Base-by-base conservation (phyloP, 2,888 invertebrate species). In the Holacanthella duospinosa region DNA sequence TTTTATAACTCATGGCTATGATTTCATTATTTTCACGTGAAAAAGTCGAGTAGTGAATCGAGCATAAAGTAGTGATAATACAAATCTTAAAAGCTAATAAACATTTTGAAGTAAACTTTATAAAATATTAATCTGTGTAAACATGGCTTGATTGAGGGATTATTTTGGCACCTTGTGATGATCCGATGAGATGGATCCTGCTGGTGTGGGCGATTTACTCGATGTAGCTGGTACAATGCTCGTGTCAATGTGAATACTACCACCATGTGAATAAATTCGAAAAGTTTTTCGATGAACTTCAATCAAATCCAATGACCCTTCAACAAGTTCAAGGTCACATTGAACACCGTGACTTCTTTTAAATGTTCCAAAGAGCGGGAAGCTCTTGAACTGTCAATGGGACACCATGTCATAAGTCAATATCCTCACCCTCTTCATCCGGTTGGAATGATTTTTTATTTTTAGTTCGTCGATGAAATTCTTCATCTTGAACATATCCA, bases 261-360 rank as follows among this genome's bases (percentile, higher is more conserved):
- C 58, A 29, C 63, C 63, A 36, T 55, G 59, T 21, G 63, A 59
- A 43, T 63, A 63, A 59, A 63, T 53, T 2, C 63, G 29, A 43
- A 63, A 63, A 3, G 63, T 53, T 21, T 55, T 59, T 24, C 63
- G 2, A 25, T 28, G 25, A n/a, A 62, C 58, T 24, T 62, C 62
- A 26, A 57, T 58, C 21, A 62, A 29, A 53, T 62, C 62, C 29
- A 62, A 28, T 2, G 62, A 62, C 16, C 62, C 62, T 27, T 48
- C 58, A n/a, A 62, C 25, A n/a, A n/a, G n/a, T 6, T 48, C 56
- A 19, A 62, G 12, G 1, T 58, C 53, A 24, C 9, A 4, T 48
- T 62, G 62, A 26, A 62, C 24, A 24, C 36, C 29, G 27, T 58
- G 27, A 53, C 43, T 48, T 24, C 56, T 4, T 25, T 28, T 19